Evolutionary conservation across 2,113 vertebrate genomes (phyloP).

Genomic region (Terrapene triunguis): DNA sequence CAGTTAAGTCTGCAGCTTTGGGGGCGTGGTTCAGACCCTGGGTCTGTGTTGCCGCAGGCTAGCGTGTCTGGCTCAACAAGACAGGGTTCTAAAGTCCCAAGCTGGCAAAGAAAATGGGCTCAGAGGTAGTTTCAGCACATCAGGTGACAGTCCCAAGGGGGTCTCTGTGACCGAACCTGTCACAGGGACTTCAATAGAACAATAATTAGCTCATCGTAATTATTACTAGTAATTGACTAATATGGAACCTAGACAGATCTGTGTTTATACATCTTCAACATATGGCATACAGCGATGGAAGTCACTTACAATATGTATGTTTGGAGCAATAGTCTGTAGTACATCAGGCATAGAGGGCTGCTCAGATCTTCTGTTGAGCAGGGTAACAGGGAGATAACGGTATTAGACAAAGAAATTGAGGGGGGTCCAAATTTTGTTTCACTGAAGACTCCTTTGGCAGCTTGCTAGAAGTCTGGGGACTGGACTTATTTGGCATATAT

Average conservation of each 20-base stretch:
- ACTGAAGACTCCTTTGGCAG: rapidly evolving
- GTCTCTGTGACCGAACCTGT: no score
- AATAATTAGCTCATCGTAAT: not conserved
- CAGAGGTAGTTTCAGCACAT: no score
- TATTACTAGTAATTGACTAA: not conserved
- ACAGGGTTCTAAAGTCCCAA: no score
- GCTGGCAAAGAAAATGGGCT: no score
- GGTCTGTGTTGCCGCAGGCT: no score
- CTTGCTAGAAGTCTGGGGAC: rapidly evolving
- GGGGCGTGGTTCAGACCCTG: no score
- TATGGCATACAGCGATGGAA: not conserved
- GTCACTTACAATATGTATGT: rapidly evolving
- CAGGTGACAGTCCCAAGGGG: no score
- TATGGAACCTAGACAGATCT: not conserved
- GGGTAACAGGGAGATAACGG: rapidly evolving
- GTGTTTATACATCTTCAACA: not conserved
- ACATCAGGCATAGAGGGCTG: rapidly evolving
- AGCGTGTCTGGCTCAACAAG: no score
- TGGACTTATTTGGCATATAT: not conserved
- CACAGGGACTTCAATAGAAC: not conserved
- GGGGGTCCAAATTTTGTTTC: not conserved
- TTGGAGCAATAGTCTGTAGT: not conserved
- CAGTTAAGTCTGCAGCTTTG: no score
- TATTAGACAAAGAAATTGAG: not conserved
- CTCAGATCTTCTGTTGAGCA: rapidly evolving